Conservation (phyloP, 2,113 vertebrate genomes). For the Dendrocopos noguchii region DNA sequence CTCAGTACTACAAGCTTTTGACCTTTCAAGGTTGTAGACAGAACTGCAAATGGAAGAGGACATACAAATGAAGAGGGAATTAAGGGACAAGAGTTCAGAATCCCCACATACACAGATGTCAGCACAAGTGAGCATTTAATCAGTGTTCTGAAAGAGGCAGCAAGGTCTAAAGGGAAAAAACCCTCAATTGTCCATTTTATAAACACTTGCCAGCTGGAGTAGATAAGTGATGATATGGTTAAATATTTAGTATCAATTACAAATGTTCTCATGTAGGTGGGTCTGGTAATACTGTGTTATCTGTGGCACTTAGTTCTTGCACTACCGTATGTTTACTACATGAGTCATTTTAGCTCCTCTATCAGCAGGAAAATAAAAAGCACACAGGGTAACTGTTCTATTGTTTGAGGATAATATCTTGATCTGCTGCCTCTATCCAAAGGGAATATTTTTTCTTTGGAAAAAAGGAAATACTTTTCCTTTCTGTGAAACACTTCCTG, state of each 20-base stretch:
- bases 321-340: fast-evolving
- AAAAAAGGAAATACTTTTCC: no score
- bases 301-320: neutral
- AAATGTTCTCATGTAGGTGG: neutral
- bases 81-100: neutral
- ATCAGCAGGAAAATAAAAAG: neutral
- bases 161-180: neutral
- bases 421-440: neutral
- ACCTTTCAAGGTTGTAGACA: neutral
- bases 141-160: neutral
- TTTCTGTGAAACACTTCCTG: neutral
- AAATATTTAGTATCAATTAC: neutral
- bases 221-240: neutral
- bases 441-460: neutral
- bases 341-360: neutral
- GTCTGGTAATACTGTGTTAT: neutral
- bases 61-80: neutral
- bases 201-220: neutral
- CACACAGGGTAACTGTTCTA: neutral
- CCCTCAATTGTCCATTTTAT: neutral
- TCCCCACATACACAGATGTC: neutral
- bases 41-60: neutral
- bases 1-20: neutral
- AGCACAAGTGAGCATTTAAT: neutral
- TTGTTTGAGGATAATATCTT: neutral